phyloP scores from a whole-genome alignment of 2,113 vertebrate species.

The Boulengeromyrus knoepffleri region DNA sequence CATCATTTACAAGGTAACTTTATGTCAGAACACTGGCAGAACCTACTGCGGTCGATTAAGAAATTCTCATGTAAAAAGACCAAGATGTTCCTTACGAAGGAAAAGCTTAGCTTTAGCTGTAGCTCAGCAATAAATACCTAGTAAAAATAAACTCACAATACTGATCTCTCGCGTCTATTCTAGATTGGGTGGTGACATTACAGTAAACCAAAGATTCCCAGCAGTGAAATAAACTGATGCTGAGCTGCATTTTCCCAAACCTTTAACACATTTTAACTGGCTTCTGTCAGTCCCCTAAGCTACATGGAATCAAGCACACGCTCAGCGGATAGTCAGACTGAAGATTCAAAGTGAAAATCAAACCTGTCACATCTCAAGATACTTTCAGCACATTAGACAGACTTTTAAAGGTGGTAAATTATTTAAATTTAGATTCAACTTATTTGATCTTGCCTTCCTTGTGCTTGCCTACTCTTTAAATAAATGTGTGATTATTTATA shows the following conservation, averaged over 20 bases:
- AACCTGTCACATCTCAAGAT: neutral
- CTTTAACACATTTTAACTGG: neutral
- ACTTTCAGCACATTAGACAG: neutral
- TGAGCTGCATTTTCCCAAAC: neutral
- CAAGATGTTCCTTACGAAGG: neutral
- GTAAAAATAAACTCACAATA: neutral
- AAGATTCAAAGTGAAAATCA: neutral
- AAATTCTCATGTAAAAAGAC: neutral
- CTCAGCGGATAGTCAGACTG: neutral
- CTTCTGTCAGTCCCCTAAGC: neutral
- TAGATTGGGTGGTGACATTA: neutral
- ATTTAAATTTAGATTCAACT: neutral
- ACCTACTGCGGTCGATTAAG: neutral
- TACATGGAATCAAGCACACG: neutral
- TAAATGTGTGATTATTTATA: neutral
- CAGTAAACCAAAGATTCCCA: neutral
- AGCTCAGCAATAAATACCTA: neutral
- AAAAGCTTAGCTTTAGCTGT: neutral
- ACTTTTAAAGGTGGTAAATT: neutral
- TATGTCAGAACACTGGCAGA: neutral
- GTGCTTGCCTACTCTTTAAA: neutral
- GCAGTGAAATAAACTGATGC: neutral
- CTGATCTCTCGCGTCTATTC: neutral
- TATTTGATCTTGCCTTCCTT: neutral
- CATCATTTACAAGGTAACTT: slow-evolving; percentile 1